Conservation (phyloP, 2,888 invertebrate species). For the Conops quadrifasciatus region DNA sequence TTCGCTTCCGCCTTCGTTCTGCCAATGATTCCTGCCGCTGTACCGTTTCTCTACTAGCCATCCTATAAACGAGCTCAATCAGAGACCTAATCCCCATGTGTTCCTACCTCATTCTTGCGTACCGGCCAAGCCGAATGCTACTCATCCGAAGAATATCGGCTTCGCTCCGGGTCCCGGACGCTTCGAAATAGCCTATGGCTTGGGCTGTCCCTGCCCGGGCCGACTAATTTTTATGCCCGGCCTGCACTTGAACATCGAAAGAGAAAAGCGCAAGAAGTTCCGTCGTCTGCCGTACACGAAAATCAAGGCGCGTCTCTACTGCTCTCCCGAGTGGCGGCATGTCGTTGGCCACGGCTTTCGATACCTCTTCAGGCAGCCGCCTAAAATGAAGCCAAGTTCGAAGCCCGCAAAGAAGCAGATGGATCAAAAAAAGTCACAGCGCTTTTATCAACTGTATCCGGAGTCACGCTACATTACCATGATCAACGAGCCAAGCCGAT, state of each 20-base stretch:
- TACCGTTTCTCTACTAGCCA: conserved; percentile 28
- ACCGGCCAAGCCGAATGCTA: conserved; percentile 44
- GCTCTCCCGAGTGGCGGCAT: conserved; percentile 53
- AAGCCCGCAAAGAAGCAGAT: not conserved
- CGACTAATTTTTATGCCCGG: conserved; percentile 46
- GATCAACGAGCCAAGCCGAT: conserved; percentile 50
- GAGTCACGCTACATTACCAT: conserved; percentile 56
- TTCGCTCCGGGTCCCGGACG: conserved; percentile 57
- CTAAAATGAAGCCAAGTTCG: conserved; percentile 28
- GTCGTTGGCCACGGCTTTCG: conserved; percentile 53
- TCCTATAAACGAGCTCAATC: not conserved
- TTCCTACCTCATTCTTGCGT: conserved; percentile 49
- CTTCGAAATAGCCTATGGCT: conserved; percentile 50
- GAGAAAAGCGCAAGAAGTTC: conserved; percentile 54
- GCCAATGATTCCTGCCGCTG: not conserved
- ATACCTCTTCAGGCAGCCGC: conserved; percentile 47
- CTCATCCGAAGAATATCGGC: conserved; percentile 42
- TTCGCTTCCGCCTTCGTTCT: not conserved
- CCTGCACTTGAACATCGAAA: conserved; percentile 51
- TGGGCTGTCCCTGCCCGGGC: conserved; percentile 48
- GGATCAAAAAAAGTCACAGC: conserved; percentile 45
- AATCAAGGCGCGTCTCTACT: conserved; percentile 41
- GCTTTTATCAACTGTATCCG: conserved; percentile 46
- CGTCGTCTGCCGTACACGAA: conserved; percentile 49
- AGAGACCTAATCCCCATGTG: conserved; percentile 44